Conservation (phyloP, 2,888 invertebrate species). For the Prosopocoilus inquinatus region DNA sequence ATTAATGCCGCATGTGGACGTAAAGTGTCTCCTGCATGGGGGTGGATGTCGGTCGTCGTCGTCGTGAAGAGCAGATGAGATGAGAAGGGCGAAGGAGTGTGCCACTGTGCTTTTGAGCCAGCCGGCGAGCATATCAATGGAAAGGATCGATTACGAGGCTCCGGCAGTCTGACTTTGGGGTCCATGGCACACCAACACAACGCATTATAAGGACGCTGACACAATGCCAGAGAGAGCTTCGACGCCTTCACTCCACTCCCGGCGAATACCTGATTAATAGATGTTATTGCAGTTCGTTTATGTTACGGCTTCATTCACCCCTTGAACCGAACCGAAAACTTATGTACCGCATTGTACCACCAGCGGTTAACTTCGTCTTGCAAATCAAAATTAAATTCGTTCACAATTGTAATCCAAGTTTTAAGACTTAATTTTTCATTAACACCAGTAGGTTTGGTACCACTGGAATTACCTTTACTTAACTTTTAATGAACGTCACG, state of each 20-base stretch:
- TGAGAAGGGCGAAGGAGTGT: neutral
- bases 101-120: neutral
- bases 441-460: too few relatives aligned
- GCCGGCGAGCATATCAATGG: neutral
- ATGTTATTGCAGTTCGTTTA: neutral
- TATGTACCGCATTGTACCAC: too few relatives aligned
- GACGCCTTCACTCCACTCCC: neutral
- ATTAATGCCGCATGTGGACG: neutral
- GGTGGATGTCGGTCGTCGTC: neutral
- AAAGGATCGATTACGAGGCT: constrained; percentile 14
- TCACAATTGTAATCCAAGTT: too few relatives aligned
- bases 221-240: constrained; percentile 2
- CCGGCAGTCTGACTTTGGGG: constrained; percentile 16
- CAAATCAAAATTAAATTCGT: too few relatives aligned
- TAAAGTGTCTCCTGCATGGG: neutral
- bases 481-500: too few relatives aligned
- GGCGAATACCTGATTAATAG: neutral
- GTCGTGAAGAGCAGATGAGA: neutral
- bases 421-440: too few relatives aligned
- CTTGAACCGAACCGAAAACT: too few relatives aligned
- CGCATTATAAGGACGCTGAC: constrained; percentile 17
- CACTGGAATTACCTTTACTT: too few relatives aligned
- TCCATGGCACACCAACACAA: constrained; percentile 9
- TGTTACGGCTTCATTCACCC: too few relatives aligned
- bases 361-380: too few relatives aligned